A percentile compares a stretch with the other conserved stretches of the same genome.
Evolutionary conservation across 2,888 invertebrate genomes (phyloP).

Genomic region (Caenorhabditis imperialis): DNA sequence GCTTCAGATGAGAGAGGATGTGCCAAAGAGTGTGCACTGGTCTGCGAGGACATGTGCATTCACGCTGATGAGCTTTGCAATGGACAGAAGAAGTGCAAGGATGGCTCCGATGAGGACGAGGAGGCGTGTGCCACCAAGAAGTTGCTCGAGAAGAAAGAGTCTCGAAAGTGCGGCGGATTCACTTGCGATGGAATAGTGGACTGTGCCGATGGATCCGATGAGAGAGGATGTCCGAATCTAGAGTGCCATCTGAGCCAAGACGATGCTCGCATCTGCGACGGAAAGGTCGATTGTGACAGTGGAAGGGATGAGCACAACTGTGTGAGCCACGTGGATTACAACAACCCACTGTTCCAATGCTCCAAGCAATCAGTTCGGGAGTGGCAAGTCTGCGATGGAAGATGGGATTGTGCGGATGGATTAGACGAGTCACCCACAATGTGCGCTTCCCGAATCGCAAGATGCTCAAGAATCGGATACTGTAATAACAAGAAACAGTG

Average conservation of each 20-base stretch:
- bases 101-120: constrained; percentile 85
- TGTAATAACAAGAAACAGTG: constrained; percentile 39
- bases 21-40: constrained; percentile 79
- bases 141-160: constrained; percentile 4
- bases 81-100: constrained; percentile 85
- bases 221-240: constrained; percentile 39
- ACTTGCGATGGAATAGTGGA: constrained; percentile 63
- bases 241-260: constrained; percentile 34
- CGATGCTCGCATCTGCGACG: constrained; percentile 52
- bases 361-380: constrained; percentile 17
- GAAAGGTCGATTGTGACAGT: constrained; percentile 57
- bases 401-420: constrained; percentile 82
- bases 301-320: constrained; percentile 54
- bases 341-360: constrained; percentile 23
- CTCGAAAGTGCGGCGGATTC: constrained; percentile 26
- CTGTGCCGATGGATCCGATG: constrained; percentile 65
- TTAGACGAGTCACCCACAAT: constrained; percentile 62
- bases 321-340: constrained; percentile 5
- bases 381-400: constrained; percentile 81
- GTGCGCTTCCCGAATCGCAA: constrained; percentile 19
- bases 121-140: constrained; percentile 79
- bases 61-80: constrained; percentile 85
- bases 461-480: constrained; percentile 20
- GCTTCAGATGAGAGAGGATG: constrained; percentile 83
- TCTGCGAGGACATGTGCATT: constrained; percentile 84